Evolutionary conservation across 2,888 invertebrate species (phyloP).

Genomic region (Spodoptera picta): DNA sequence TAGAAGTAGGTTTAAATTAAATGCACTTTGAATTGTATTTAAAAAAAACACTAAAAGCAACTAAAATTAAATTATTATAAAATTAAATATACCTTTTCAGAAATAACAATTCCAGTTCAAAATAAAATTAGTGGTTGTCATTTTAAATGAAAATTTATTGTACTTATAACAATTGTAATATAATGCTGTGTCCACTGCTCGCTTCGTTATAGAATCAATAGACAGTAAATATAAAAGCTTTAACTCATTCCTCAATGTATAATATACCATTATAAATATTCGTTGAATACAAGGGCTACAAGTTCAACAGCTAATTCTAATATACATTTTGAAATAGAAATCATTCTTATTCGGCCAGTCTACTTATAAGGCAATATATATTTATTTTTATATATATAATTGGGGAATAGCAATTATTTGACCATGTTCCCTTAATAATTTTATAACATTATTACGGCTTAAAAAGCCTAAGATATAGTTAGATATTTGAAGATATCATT

Average conservation of each 20-base stretch:
- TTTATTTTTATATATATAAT: slow-evolving; percentile 1
- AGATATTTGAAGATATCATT: slow-evolving; percentile 2
- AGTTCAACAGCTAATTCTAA: slow-evolving; percentile 44
- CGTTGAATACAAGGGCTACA: slow-evolving; percentile 42
- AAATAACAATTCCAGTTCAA: background rate
- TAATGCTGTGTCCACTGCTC: slow-evolving; percentile 10
- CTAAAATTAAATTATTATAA: background rate
- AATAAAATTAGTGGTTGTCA: too few relatives aligned
- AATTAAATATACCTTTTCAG: background rate
- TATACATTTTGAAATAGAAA: slow-evolving; percentile 29
- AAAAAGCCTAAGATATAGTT: slow-evolving; percentile 9
- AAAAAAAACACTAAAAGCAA: too few relatives aligned
- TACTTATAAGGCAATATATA: slow-evolving; percentile 55
- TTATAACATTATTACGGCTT: slow-evolving; percentile 13
- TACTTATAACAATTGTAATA: too few relatives aligned
- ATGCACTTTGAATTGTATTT: background rate
- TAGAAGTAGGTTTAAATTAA: background rate
- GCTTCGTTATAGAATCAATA: slow-evolving; percentile 19
- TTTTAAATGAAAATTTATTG: too few relatives aligned
- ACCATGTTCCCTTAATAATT: slow-evolving; percentile 32
- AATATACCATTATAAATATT: slow-evolving; percentile 33
- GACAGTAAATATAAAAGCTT: slow-evolving; percentile 37
- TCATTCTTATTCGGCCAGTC: slow-evolving; percentile 43
- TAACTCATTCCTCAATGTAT: slow-evolving; percentile 25
- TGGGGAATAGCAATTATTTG: slow-evolving; percentile 26